Base-by-base conservation (phyloP, 2,888 invertebrate genomes). In the Mongoloraphidia duomilia region DNA sequence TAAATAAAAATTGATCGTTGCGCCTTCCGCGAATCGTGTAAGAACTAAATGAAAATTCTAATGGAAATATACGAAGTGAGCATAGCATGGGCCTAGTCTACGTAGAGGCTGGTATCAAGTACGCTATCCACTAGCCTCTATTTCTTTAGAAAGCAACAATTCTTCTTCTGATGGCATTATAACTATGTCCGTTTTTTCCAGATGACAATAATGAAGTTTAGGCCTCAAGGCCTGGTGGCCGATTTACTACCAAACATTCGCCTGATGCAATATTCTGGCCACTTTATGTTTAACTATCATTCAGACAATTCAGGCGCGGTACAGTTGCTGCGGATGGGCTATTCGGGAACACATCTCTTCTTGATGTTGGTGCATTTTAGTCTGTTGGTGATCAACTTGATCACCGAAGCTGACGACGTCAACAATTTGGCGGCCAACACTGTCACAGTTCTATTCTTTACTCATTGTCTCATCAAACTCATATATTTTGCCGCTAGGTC, bases 181-280 rank as follows among this genome's bases (percentile, higher is more conserved):
- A 6, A 26, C 26, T 26, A 6, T 26, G 17, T 17, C 6, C 6
- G 38, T 12, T 49, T 35, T 17, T 45, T 50, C 39, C 58, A 72
- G 71, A 73, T 74, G 73, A 26, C 26, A 26, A 26, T 26, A 26
- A 73, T 74, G 68, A 68, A 70, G 63, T 68, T 71, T 57, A 74
- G 74, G 61, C 71, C 73, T 53, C 65, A 70, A 56, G 88, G 88
- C 66, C 79, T 89, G 46, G 87, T 88, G 70, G 79, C 85, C 63
- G 89, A 89, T 65, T 71, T 89, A 60, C 79, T 86, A 81, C 87
- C 88, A 41, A 86, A 87, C 61, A 84, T 90, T 59, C 76, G 77
- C 58, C 63, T 87, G 52, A 87, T 89, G 81, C 82, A 84, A 64
- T 70, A 74, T 34, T 74, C 78, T 5, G 89, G 89, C 4, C 83